Conservation (phyloP, 2,113 vertebrate genomes). For the Anhinga rufa region DNA sequence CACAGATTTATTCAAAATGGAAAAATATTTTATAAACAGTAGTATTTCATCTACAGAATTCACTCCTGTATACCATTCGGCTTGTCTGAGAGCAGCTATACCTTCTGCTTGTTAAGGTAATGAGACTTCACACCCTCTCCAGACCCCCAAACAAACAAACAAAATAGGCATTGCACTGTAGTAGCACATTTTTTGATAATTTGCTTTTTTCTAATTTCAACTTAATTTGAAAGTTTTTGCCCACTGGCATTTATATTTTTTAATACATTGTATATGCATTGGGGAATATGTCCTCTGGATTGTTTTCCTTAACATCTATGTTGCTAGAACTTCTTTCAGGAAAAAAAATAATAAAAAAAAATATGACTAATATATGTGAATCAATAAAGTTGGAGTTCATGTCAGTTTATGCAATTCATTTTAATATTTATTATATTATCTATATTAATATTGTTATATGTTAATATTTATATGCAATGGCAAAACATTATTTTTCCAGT, state of each 20-base stretch:
- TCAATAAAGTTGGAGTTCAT: not conserved
- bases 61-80: not conserved
- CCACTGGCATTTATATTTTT: not conserved
- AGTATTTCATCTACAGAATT: conserved; percentile 28
- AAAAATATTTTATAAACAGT: conserved; percentile 59
- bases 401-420: not conserved
- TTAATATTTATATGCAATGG: not conserved
- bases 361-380: too few relatives aligned
- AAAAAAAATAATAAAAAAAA: not conserved
- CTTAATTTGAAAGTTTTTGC: not conserved
- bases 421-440: too few relatives aligned
- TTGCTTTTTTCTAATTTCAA: not conserved
- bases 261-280: not conserved
- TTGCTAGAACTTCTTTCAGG: not conserved
- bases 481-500: not conserved
- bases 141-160: not conserved
- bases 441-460: too few relatives aligned
- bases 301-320: not conserved
- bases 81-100: not conserved
- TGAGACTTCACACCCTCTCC: not conserved
- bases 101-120: not conserved
- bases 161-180: not conserved
- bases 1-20: conserved; percentile 69
- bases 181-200: not conserved
- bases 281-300: not conserved